Evolutionary conservation across 2,113 vertebrate genomes (phyloP).

Genomic region (Bettongia penicillata): DNA sequence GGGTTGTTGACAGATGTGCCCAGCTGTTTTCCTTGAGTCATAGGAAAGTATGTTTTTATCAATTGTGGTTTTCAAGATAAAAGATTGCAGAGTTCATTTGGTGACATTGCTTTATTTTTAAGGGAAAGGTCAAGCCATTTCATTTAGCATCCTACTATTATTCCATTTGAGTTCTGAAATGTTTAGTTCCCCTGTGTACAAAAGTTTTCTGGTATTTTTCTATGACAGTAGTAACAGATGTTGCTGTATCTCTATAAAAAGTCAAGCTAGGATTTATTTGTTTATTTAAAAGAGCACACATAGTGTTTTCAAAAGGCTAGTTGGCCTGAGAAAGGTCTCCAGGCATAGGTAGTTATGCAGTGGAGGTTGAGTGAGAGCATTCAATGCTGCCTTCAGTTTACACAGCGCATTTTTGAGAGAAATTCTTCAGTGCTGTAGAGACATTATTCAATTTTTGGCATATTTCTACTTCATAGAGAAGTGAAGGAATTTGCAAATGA

Average conservation of each 20-base stretch:
- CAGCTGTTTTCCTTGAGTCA: slow-evolving; percentile 78
- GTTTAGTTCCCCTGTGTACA: slow-evolving; percentile 43
- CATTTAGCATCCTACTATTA: slow-evolving; percentile 8
- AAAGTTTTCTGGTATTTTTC: slow-evolving; percentile 49
- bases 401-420: not conserved
- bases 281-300: slow-evolving; percentile 23
- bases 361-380: slow-evolving; percentile 13
- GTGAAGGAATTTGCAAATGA: not conserved
- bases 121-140: slow-evolving; percentile 43
- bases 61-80: slow-evolving; percentile 43
- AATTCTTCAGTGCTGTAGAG: not conserved
- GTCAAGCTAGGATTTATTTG: slow-evolving; percentile 54
- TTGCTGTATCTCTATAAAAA: slow-evolving; percentile 55
- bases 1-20: slow-evolving; percentile 72
- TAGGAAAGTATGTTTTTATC: slow-evolving; percentile 56
- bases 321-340: slow-evolving; percentile 15
- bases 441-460: not conserved
- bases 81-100: slow-evolving; percentile 62
- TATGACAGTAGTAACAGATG: slow-evolving; percentile 56
- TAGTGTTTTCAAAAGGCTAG: slow-evolving; percentile 21
- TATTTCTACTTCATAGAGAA: not conserved
- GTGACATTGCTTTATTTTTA: slow-evolving; percentile 63
- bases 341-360: not conserved
- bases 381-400: not conserved
- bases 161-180: slow-evolving; percentile 38